Conservation (phyloP, 2,113 vertebrate genomes). For the Anhinga rufa region DNA sequence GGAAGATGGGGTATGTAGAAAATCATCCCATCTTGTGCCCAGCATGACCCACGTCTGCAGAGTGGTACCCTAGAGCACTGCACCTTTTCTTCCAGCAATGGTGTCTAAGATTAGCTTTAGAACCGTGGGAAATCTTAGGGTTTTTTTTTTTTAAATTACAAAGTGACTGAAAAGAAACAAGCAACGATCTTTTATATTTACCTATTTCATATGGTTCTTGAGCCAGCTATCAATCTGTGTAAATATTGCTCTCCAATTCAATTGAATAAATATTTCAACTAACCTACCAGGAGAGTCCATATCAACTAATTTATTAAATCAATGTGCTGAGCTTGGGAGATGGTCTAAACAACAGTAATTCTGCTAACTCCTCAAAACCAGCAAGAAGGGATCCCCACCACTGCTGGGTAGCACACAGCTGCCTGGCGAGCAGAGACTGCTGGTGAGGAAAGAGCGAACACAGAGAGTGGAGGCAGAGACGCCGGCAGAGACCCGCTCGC, state of each 20-base stretch:
- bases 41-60: no score
- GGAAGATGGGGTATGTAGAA: accelerated
- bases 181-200: background rate
- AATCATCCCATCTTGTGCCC: background rate
- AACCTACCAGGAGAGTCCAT: background rate
- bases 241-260: background rate
- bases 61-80: background rate
- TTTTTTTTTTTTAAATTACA: background rate
- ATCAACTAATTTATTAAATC: background rate
- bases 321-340: background rate
- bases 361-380: background rate
- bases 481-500: background rate
- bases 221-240: background rate
- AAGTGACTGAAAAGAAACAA: background rate
- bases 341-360: background rate
- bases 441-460: background rate
- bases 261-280: background rate
- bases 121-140: background rate
- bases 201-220: background rate
- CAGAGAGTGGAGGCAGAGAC: background rate
- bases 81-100: background rate
- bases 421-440: background rate
- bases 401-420: background rate
- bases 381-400: background rate
- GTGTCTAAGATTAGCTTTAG: background rate